Evolutionary conservation across 2,888 invertebrate genomes (phyloP).

Genomic region (Eupithecia centaureata): DNA sequence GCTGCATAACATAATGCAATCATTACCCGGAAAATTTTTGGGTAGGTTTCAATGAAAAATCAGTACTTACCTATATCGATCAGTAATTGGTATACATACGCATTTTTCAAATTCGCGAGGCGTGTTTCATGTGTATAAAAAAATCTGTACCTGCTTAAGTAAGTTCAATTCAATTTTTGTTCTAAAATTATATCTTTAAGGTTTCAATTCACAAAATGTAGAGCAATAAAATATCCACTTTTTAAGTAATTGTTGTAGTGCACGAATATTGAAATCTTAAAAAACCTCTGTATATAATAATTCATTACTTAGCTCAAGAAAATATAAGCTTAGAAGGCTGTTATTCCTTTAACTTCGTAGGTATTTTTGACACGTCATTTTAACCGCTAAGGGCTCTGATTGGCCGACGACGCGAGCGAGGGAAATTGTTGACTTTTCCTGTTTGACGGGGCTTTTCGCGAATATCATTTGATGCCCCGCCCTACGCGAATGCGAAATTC

Average conservation of each 20-base stretch:
- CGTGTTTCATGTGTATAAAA: too few species aligned
- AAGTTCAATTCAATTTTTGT: neutral
- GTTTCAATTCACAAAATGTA: neutral
- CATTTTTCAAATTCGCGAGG: too few species aligned
- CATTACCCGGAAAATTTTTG: too few species aligned
- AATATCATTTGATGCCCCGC: conserved; percentile 62
- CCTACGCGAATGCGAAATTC: conserved; percentile 57
- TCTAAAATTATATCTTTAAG: neutral
- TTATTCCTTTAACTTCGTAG: conserved; percentile 5
- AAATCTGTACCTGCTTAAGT: too few species aligned
- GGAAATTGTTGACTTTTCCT: conserved; percentile 79
- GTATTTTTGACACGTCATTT: conserved; percentile 27
- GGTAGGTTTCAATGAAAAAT: neutral
- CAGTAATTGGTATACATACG: too few species aligned
- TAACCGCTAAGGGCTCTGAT: conserved; percentile 48
- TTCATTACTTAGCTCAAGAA: too few species aligned
- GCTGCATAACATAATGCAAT: too few species aligned
- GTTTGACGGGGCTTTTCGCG: conserved; percentile 70
- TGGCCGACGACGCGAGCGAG: conserved; percentile 57
- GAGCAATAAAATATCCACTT: too few species aligned
- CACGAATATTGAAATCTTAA: too few species aligned
- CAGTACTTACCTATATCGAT: too few species aligned
- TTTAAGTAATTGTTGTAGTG: too few species aligned
- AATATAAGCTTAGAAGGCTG: neutral
- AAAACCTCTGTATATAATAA: too few species aligned